Percentiles rank a stretch among this genome's conserved stretches.
These are phyloP conservation scores for Rhodinocichla rosea DNA, from an alignment of 2,113 vertebrate species.

Conservation along the genomic window DNA sequence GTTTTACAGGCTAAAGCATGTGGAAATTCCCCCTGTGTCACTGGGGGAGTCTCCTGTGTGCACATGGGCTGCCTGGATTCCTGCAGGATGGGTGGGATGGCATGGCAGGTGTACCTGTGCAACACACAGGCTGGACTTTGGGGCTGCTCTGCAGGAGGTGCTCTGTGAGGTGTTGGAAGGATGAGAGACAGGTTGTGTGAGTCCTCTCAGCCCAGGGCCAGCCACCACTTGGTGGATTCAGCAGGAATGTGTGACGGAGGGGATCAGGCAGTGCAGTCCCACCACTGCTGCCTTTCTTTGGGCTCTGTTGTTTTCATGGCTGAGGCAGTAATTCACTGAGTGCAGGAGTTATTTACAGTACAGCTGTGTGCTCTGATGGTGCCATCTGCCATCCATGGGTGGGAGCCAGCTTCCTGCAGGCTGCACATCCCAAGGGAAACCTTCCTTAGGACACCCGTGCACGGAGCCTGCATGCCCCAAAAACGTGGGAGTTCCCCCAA, in stretches of 20 bases:
- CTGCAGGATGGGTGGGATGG: neutral
- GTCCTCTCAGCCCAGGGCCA: neutral
- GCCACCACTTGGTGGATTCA: neutral
- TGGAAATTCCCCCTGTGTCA: neutral
- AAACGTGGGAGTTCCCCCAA: neutral
- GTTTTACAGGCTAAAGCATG: neutral
- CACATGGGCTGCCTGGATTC: neutral
- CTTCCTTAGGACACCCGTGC: neutral
- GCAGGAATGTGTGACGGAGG: neutral
- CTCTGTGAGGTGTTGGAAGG: neutral
- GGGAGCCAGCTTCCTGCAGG: neutral
- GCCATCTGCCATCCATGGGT: constrained; percentile 37
- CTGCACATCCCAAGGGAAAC: neutral
- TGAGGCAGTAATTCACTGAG: neutral
- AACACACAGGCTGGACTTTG: neutral
- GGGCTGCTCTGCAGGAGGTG: neutral
- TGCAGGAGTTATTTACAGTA: constrained; percentile 25
- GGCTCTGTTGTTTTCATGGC: neutral
- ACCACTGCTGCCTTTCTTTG: neutral
- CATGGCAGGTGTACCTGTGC: neutral
- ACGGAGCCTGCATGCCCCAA: neutral
- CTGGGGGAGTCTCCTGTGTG: neutral
- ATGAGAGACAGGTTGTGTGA: neutral
- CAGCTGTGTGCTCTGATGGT: constrained; percentile 51
- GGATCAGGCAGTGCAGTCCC: neutral